Percentiles rank a stretch among this genome's conserved stretches.
These are phyloP conservation scores for Phaethon lepturus DNA, from an alignment of 2,113 vertebrate genomes.

Conservation along the genomic window DNA sequence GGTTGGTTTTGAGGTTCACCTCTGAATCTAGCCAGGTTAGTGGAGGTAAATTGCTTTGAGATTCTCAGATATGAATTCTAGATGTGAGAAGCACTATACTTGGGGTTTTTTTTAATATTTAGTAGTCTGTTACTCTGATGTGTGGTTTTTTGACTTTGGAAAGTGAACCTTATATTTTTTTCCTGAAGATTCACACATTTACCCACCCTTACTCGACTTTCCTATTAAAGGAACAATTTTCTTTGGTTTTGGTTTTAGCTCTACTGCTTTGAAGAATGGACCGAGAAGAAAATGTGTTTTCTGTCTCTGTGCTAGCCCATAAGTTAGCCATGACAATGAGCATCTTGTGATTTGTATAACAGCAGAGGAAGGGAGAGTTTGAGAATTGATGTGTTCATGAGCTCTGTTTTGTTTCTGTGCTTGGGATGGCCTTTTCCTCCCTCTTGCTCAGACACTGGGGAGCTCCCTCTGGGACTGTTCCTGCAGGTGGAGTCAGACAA, in stretches of 20 bases:
- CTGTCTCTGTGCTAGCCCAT: fast-evolving
- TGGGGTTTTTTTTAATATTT: neutral
- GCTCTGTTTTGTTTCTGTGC: neutral
- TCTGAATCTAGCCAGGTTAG: neutral
- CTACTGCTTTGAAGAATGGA: neutral
- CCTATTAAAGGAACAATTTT: neutral
- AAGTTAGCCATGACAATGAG: neutral
- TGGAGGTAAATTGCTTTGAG: neutral
- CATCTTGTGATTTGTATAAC: neutral
- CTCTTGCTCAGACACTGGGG: fast-evolving
- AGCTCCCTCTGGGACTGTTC: neutral
- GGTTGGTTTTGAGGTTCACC: neutral
- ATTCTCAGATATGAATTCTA: neutral
- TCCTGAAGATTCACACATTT: fast-evolving
- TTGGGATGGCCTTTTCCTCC: neutral
- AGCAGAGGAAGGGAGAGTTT: neutral
- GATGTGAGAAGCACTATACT: neutral
- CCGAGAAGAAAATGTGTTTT: neutral
- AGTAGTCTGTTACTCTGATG: neutral
- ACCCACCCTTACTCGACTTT: neutral
- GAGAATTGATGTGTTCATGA: neutral
- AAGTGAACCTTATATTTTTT: neutral
- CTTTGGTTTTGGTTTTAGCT: neutral
- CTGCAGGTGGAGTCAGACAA: neutral
- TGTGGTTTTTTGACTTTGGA: neutral